Evolutionary conservation across 2,888 invertebrate genomes (phyloP).

Genomic region (Torymus tubicola): DNA sequence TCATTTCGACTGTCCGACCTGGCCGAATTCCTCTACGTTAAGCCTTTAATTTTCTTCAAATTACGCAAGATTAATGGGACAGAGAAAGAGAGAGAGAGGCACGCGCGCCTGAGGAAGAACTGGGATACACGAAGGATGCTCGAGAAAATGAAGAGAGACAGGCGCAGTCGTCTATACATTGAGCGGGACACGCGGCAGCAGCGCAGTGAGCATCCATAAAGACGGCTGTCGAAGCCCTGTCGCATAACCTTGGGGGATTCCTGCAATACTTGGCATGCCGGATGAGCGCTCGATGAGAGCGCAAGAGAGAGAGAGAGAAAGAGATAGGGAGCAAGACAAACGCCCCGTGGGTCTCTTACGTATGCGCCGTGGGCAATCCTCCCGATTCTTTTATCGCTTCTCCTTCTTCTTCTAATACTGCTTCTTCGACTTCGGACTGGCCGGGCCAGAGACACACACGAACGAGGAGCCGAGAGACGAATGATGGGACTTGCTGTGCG

Average conservation of each 20-base stretch:
- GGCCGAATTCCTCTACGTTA: background rate
- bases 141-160: conserved; percentile 5
- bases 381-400: conserved; percentile 55
- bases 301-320: conserved; percentile 7
- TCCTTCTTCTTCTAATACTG: background rate
- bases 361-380: conserved; percentile 49
- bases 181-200: background rate
- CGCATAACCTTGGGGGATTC: conserved; percentile 54
- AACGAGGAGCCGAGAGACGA: conserved; percentile 17
- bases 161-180: background rate
- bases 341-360: conserved; percentile 22
- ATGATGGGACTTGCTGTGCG: conserved; percentile 28
- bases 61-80: conserved; percentile 29
- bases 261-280: conserved; percentile 52
- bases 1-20: background rate
- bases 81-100: background rate
- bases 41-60: conserved; percentile 32
- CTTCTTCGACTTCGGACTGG: background rate
- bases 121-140: background rate
- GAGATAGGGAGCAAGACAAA: conserved; percentile 34
- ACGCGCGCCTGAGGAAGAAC: too few relatives aligned
- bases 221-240: conserved; percentile 24
- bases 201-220: conserved; percentile 20
- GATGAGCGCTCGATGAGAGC: conserved; percentile 21
- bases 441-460: background rate